These are phyloP conservation scores for Pollenia angustigena DNA, from an alignment of 2,888 invertebrate species.

Conservation along the genomic window DNA sequence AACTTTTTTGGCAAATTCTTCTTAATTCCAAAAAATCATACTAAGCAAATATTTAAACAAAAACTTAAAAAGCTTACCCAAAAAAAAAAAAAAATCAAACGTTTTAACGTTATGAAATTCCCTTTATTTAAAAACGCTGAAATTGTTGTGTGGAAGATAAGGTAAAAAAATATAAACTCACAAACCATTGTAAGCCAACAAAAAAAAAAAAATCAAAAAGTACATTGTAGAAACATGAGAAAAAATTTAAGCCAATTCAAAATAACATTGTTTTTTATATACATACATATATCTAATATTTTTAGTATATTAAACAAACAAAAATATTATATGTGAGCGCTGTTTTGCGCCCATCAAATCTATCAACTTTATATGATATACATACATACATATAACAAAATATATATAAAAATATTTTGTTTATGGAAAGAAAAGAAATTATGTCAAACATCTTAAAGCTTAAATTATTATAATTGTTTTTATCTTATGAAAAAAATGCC, in stretches of 20 bases:
- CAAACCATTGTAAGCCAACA: conserved; percentile 54
- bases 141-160: conserved; percentile 84
- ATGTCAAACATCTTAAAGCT: conserved; percentile 60
- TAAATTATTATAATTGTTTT: conserved; percentile 69
- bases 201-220: conserved; percentile 72
- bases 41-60: conserved; percentile 24
- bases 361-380: conserved; percentile 28
- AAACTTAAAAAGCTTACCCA: conserved; percentile 29
- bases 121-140: conserved; percentile 77
- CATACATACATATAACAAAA: conserved; percentile 23
- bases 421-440: conserved; percentile 59
- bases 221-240: conserved; percentile 85
- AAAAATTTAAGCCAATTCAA: conserved; percentile 72
- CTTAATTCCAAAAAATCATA: conserved; percentile 52
- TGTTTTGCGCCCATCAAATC: conserved; percentile 77
- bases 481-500: conserved; percentile 70
- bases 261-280: conserved; percentile 50
- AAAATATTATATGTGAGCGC: conserved; percentile 77
- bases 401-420: conserved; percentile 44
- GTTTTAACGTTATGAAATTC: conserved; percentile 37
- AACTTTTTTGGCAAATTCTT: conserved; percentile 75
- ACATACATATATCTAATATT: conserved; percentile 49
- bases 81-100: not conserved
- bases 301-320: conserved; percentile 56
- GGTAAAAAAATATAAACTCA: conserved; percentile 80